Percentiles rank a stretch among this genome's conserved stretches.
phyloP scores from a whole-genome alignment of 2,797 vertebrate genomes.

The Gallinago stenura region DNA sequence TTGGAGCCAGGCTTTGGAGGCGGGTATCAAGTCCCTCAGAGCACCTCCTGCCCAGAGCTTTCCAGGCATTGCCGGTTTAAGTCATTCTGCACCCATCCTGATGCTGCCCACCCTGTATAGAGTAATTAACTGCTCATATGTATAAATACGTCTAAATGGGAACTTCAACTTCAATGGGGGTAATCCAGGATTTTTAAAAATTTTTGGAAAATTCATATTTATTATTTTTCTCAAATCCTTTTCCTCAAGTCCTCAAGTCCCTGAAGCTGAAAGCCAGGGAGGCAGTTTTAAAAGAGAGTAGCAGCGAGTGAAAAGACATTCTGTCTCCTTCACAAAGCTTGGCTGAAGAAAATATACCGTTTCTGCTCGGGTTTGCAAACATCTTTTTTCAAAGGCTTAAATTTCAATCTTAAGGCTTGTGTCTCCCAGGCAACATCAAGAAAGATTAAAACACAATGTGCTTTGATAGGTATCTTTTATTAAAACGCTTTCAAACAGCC shows the following conservation, averaged over 20 bases:
- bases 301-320: neutral
- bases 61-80: neutral
- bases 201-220: neutral
- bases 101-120: neutral
- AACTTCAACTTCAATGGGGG: neutral
- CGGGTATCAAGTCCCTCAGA: neutral
- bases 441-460: neutral
- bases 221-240: neutral
- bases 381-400: neutral
- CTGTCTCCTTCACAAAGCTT: neutral
- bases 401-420: neutral
- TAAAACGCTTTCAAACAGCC: constrained; percentile 23
- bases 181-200: neutral
- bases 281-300: neutral
- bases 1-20: neutral
- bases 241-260: neutral
- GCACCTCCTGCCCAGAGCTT: neutral
- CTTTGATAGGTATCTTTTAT: constrained; percentile 2
- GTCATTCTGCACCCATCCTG: neutral
- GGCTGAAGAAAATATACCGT: neutral
- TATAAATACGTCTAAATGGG: neutral
- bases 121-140: neutral
- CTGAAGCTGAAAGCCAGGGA: neutral
- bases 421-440: constrained; percentile 31
- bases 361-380: neutral